Base-by-base conservation (phyloP, 2,888 invertebrate species). In the Gnatocerus cornutus region DNA sequence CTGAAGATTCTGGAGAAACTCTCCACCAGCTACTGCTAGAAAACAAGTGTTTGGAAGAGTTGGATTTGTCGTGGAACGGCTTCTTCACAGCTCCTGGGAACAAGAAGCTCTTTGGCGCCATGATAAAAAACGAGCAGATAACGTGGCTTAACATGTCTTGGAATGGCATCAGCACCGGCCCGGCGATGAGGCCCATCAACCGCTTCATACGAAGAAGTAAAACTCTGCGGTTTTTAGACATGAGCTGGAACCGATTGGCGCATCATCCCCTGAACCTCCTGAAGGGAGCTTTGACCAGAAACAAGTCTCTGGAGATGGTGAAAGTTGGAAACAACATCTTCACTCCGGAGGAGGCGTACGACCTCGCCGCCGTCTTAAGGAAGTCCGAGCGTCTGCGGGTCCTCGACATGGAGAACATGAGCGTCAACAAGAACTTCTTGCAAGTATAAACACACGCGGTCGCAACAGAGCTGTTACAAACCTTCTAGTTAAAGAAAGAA, bases 11-110 rank as follows among this genome's bases (percentile, higher is more conserved):
- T 6, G 83, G 83, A 0, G 74, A 78, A 64, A 72, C 78, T 50
- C 73, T 90, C 16, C 82, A 84, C 45, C 63, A 77, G 37, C 80
- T 87, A 76, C 72, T 88, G 29, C 69, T 72, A 8, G 82, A 84
- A 64, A 87, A 87, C 68, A 80, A 80, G 21, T 78, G 78, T 0
- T 74, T 89, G n/a, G 82, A 84, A 71, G 77, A 82, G 30, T 74
- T 90, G 9, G 84, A 88, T 79, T 81, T 89, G 48, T 85, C 88
- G 0, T 88, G 88, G 87, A 90, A 89, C 78, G 84, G 84, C 43
- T 83, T 89, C 21, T 84, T 83, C 55, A 79, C 85, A 64, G 77
- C 69, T 9, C 72, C 82, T 81, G 81, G 85, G 84, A 83, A 84
- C 72, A 84, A 81, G 71, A 78, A 69, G 59, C 72, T 88, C 16